Conservation (phyloP, 2,888 invertebrate species). For the Pandemis corylana region DNA sequence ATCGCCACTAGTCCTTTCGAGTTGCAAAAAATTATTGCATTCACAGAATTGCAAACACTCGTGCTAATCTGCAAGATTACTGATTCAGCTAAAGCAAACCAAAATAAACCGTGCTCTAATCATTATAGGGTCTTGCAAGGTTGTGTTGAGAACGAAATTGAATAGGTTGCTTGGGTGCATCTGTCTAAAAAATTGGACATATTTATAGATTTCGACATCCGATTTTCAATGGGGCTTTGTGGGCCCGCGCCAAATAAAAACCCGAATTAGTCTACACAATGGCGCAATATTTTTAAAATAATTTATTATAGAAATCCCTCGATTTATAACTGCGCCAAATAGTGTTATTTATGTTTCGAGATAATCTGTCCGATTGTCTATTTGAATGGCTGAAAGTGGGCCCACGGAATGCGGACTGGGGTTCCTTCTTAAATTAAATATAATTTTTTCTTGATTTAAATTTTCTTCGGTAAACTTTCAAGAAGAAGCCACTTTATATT, state of each 20-base stretch:
- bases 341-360: slow-evolving; percentile 55
- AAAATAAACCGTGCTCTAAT: neutral
- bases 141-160: slow-evolving; percentile 20
- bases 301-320: slow-evolving; percentile 45
- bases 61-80: slow-evolving; percentile 38
- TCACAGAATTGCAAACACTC: slow-evolving; percentile 47
- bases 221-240: slow-evolving; percentile 46
- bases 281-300: slow-evolving; percentile 45
- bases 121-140: neutral
- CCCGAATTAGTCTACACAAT: slow-evolving; percentile 46
- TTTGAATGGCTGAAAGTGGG: slow-evolving; percentile 36
- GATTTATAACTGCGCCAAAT: slow-evolving; percentile 45
- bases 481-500: too few relatives aligned
- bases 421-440: slow-evolving; percentile 6
- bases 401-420: slow-evolving; percentile 14
- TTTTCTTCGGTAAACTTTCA: too few relatives aligned
- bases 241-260: slow-evolving; percentile 43
- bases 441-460: too few relatives aligned
- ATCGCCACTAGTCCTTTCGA: slow-evolving; percentile 43
- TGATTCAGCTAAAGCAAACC: neutral
- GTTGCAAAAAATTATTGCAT: slow-evolving; percentile 45
- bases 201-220: slow-evolving; percentile 46
- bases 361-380: slow-evolving; percentile 48
- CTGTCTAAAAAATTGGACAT: slow-evolving; percentile 44
- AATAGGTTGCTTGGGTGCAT: slow-evolving; percentile 42